phyloP scores from a whole-genome alignment of 2,888 invertebrate genomes.

The Liposcelis brunnea region DNA sequence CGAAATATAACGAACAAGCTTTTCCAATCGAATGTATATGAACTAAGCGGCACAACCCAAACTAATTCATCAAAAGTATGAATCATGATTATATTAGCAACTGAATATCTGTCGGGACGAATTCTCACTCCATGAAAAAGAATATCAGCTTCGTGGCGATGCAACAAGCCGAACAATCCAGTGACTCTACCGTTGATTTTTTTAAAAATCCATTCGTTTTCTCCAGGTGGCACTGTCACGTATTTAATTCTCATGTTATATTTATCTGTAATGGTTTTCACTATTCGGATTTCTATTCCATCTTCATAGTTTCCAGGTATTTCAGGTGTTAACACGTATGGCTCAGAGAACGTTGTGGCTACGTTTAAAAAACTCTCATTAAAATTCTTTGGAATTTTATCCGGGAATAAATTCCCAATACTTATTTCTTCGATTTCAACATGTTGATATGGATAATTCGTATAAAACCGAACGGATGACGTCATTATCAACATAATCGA shows the following conservation, averaged over 20 bases:
- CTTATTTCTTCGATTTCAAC: too few species aligned
- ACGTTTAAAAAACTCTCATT: neutral
- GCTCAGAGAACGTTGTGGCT: neutral
- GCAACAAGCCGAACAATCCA: neutral
- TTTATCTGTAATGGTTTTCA: neutral
- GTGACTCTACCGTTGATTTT: neutral
- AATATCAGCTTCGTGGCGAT: slow-evolving; percentile 1
- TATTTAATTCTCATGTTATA: slow-evolving; percentile 2
- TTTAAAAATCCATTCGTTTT: neutral
- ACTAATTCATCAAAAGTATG: neutral
- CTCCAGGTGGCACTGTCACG: neutral
- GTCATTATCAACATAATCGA: too few species aligned
- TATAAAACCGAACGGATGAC: too few species aligned
- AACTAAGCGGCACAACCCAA: neutral
- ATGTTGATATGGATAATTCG: too few species aligned
- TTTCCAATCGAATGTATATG: neutral
- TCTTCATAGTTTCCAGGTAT: neutral
- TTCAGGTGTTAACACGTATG: neutral
- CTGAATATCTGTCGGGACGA: too few species aligned
- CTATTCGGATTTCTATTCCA: slow-evolving; percentile 1
- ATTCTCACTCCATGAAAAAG: neutral
- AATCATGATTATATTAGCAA: neutral
- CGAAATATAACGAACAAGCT: neutral
- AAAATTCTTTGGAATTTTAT: slow-evolving; percentile 1
- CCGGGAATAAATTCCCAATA: slow-evolving; percentile 3